Evolutionary conservation across 2,113 vertebrate genomes (phyloP).

Genomic region (Sitta europaea): DNA sequence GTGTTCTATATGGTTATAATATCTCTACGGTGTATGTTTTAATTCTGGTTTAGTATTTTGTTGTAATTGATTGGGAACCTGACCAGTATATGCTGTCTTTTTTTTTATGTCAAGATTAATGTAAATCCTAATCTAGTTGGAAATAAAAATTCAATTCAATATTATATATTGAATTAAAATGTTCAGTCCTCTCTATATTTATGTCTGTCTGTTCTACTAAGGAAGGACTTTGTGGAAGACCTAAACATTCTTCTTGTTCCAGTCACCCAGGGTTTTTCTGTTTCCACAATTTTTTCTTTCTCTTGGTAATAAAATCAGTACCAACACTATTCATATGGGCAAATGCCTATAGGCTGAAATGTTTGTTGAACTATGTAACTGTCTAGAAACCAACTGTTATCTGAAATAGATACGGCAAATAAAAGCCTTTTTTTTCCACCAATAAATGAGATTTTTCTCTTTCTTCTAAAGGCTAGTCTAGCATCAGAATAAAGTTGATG

Average conservation of each 20-base stretch:
- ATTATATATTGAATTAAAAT: neutral
- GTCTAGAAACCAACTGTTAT: neutral
- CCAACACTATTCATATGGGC: neutral
- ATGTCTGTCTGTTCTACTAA: neutral
- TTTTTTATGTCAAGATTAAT: neutral
- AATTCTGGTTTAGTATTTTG: neutral
- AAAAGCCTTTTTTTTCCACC: neutral
- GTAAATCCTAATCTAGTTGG: neutral
- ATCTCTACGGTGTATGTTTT: neutral
- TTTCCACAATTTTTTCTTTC: neutral
- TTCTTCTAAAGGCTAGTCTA: neutral
- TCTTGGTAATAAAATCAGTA: neutral
- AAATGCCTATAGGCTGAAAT: neutral
- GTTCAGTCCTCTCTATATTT: neutral
- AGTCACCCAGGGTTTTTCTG: neutral
- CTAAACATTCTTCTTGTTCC: neutral
- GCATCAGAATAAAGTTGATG: neutral
- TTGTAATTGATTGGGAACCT: neutral
- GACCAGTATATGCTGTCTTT: neutral
- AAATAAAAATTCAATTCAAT: neutral
- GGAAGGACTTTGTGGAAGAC: neutral
- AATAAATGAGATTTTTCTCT: rapidly evolving
- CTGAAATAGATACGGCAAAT: neutral
- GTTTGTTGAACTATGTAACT: neutral
- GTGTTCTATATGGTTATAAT: neutral